Evolutionary conservation across 2,888 invertebrate species (phyloP), one percentile per base, ranked within the genome.

Genomic region (Sinelater perroti): DNA sequence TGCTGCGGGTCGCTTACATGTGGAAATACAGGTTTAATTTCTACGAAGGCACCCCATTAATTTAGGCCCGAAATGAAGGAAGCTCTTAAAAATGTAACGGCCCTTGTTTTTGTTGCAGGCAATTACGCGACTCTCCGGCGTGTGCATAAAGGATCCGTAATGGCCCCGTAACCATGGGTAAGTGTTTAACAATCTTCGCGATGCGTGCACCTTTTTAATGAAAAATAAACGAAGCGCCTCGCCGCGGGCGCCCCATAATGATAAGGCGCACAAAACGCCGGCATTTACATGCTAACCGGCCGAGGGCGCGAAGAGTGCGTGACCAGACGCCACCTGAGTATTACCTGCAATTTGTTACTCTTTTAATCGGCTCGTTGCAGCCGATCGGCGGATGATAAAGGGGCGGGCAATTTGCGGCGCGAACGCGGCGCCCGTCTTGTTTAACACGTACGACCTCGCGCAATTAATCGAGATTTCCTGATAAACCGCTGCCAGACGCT

Each of bases 281-380:
- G 40, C 42, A 47, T 55, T 47, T 55, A 55, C 20, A 46, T 55
- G 55, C 38, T 55, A 55, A 55, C 55, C 33, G 47, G 46, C 55
- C 54, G 20, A 54, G 46, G 46, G 54, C 54, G 54, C 46, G 47
- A 57, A 40, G 38, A 40, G 56, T 57, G 56, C 56, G 56, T 57
- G 56, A 57, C 56, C 52, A 57, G 56, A 51, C 56, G 51, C 52
- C 56, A 40, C 30, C 35, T 36, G 49, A 52, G 56, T 46, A 52
- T 57, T 57, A 57, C 56, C 45, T 51, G 20, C 35, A 57, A 57
- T 57, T 57, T 57, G 38, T 45, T 52, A 51, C 52, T 57, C 55
- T 57, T 52, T 57, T 57, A 56, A 57, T 52, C 51, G 51, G 56
- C 28, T 52, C 40, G 40, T 40, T 31, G 46, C 31, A 40, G 45